Base-by-base conservation (phyloP, 2,797 vertebrate species). In the Sparus aurata region DNA sequence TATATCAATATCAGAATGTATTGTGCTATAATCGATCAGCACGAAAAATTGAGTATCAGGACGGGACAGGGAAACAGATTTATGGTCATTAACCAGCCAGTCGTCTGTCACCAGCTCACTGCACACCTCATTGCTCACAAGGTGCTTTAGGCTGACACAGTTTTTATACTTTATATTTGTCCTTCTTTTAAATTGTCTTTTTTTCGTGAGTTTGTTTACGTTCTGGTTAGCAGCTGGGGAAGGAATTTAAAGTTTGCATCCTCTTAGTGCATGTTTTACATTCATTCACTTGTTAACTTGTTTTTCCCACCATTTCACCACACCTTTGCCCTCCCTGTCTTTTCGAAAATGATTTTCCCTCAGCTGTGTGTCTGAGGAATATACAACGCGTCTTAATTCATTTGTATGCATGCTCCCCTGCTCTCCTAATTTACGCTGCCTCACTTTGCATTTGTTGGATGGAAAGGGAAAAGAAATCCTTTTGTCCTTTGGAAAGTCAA, bases 1-100 rank as follows among this genome's bases (percentile, higher is more conserved):
- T 34, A 34, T 34, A 34, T 34, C 30, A 1, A 8, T 34, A 34
- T 34, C 30, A 34, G 6, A 34, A 34, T 34, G 1, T 34, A 34
- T 34, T 34, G 6, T 34, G 7, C 30, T 5, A 34, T 34, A 34
- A 34, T 34, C 6, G 6, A 34, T 7, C 30, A 34, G 6, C 30
- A 34, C 25, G 25, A 25, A 25, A 25, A 25, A 25, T 3, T 25
- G 25, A 25, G 25, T 3, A 25, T 25, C 25, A 84, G 22, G 52
- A 57, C 27, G 77, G 70, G 61, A 58, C 47, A 72, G 63, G 76
- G 52, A 73, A 79, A 85, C 82, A 87, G 77, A 85, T 84, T 89
- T 18, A 52, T n/a, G 45, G 53, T 88, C 70, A 77, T 84, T 69
- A 54, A 54, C 58, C 71, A 76, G 53, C 75, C 67, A 46, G 70